Evolutionary conservation across 30 jellyfish, hydroid and myxozoan genomes (phyloP).

Genomic region (Mastigias papua): DNA sequence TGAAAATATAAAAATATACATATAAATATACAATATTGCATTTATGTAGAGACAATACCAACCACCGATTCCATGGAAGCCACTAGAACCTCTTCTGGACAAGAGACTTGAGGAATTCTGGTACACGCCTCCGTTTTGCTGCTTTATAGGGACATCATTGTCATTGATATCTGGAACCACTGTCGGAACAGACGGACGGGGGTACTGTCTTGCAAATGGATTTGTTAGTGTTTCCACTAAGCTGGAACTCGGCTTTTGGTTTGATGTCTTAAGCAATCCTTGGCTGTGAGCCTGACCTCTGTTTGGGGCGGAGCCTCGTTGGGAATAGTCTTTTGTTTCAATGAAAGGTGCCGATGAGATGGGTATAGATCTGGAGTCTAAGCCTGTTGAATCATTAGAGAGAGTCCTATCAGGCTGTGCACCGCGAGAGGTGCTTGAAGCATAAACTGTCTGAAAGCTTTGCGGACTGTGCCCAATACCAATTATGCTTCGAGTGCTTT

Average conservation of each 20-base stretch:
- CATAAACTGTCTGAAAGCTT: slow-evolving; percentile 1
- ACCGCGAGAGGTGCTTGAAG: neutral
- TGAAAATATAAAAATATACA: too few relatives aligned
- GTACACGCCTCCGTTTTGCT: slow-evolving; percentile 39
- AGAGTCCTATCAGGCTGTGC: neutral
- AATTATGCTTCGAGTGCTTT: slow-evolving; percentile 34
- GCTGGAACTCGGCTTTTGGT: slow-evolving; percentile 6
- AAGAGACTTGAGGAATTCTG: slow-evolving; percentile 14
- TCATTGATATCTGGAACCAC: slow-evolving; percentile 39
- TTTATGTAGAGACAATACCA: neutral
- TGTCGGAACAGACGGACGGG: slow-evolving; percentile 53
- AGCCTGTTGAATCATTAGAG: neutral
- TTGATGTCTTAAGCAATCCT: slow-evolving; percentile 44
- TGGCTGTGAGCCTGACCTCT: slow-evolving; percentile 8
- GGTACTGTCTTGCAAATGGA: slow-evolving; percentile 60
- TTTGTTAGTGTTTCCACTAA: slow-evolving; percentile 32
- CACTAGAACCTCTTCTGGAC: slow-evolving; percentile 41
- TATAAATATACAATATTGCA: too few relatives aligned
- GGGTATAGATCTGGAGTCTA: neutral
- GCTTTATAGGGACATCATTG: slow-evolving; percentile 28
- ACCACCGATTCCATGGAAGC: slow-evolving; percentile 60
- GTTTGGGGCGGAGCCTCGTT: slow-evolving; percentile 4
- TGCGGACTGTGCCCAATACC: slow-evolving; percentile 53
- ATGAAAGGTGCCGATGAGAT: slow-evolving; percentile 31
- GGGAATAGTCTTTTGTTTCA: neutral